Evolutionary conservation across 2,888 invertebrate genomes (phyloP), one percentile per base, ranked within the genome.

Genomic region (Microplitis deprimator): DNA sequence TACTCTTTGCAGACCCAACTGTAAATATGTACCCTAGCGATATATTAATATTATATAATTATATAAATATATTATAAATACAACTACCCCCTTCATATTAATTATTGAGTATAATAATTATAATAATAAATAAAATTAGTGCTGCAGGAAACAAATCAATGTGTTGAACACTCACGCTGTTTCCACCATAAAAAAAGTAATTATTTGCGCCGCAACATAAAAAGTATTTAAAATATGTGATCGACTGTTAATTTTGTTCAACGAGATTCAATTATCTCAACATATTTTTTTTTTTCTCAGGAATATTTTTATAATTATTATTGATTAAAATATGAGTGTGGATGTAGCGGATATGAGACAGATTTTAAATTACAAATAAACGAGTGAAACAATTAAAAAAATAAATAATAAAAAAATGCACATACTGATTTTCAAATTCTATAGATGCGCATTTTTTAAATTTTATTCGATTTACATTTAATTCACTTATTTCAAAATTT

Each of bases 1-100:
- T 60, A 76, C 69, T 76, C 79, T 50, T 73, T 76, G 73, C 75
- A 72, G 61, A 72, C 75, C 77, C 76, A 77, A 78, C 8, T 89
- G 89, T 89, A 89, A 84, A 89, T 89, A 89, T 88, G 88, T 89
- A 88, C 88, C 89, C 87, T 88, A 89, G 88, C 87, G 87, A 89
- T 88, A 89, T 86, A 88, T 85, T 85, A 85, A 86, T 86, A 85
- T 84, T 86, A 87, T 86, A 86, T 84, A 83, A 81, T 82, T 83
- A 85, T 84, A 85, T 83, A 82, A 81, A 83, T 83, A 84, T 84
- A 83, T 84, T 82, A 81, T 81, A 80, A 76, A 83, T 82, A 82
- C 83, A 82, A 83, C 82, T 87, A 86, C 86, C 85, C 80, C 80
- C 80, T 80, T 85, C 88, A 86, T 86, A 86, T 87, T 88, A 88